Evolutionary conservation across 2,113 vertebrate species (phyloP), one percentile per base, ranked within the genome.

Genomic region (Oncorhynchus kisutch): DNA sequence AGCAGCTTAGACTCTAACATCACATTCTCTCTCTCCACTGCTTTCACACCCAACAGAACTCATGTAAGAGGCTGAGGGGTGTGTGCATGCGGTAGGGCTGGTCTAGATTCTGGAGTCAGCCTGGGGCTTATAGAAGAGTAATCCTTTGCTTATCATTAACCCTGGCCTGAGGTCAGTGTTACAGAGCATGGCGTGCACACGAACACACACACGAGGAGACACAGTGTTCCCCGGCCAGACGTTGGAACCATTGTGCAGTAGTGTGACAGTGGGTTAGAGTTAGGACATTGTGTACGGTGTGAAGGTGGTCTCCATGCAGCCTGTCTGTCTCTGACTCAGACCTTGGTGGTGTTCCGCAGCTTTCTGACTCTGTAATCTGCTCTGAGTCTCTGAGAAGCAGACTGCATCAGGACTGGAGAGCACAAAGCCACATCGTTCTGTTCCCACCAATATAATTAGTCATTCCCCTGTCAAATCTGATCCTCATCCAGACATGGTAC

Each of bases 401-500:
- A 82, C 39, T 45, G 39, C 72, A 77, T 80, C 76, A 73, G 70
- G 78, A 84, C 39, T 45, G 9, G 39, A 45, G 9, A 45, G 39
- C 9, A 45, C 39, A 45, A 11, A 86, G 78, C 77, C 81, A 81
- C 80, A 83, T 83, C 75, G 72, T 77, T 84, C 51, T 18, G 51
- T 77, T 70, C 71, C 75, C 60, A 67, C 62, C 76, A 84, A 84
- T 60, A 73, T 73, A 77, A 86, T 85, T 82, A 78, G 49, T 74
- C 39, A 71, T 67, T 70, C 64, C 29, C 78, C 73, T 34, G 24
- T 57, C 71, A 70, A 31, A 22, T 25, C 24, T 29, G 12, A 68
- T 65, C 5, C 51, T 18, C 1, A 18, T 54, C 13, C 13, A 54
- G 51, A 18, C 12, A 5, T 54, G 51, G 51, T 54, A 14, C 51